phyloP scores from a whole-genome alignment of 1,140 invertebrate genomes.

The Drosophila tropicalis region DNA sequence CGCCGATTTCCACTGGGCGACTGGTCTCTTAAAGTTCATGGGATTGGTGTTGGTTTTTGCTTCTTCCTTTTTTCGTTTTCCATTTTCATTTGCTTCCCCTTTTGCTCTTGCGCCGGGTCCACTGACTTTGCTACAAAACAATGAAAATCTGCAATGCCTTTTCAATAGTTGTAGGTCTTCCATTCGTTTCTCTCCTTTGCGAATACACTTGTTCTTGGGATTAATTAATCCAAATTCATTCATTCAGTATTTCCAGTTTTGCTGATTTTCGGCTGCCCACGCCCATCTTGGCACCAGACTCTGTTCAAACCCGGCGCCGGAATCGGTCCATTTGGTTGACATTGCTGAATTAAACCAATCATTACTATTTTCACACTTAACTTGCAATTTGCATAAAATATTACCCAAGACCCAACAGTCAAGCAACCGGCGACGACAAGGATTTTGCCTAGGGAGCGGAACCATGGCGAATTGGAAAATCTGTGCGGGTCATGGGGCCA shows the following conservation, averaged over 20 bases:
- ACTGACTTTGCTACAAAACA: conserved; percentile 78
- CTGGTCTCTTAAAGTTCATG: conserved; percentile 61
- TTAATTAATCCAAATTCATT: too few species aligned
- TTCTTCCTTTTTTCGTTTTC: conserved; percentile 27
- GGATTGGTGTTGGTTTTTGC: conserved; percentile 64
- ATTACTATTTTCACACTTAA: conserved; percentile 82
- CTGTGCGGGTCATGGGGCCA: conserved; percentile 21
- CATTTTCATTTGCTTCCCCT: conserved; percentile 30
- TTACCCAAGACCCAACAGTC: conserved; percentile 80
- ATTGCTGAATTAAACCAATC: conserved; percentile 82
- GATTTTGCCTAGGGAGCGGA: conserved; percentile 28
- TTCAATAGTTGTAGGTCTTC: conserved; percentile 34
- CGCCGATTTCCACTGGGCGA: conserved; percentile 36
- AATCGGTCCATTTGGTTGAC: conserved; percentile 72
- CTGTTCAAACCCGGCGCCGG: not conserved
- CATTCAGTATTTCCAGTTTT: conserved; percentile 68
- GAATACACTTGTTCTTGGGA: not conserved
- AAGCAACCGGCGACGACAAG: conserved; percentile 56
- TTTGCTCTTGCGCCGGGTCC: conserved; percentile 18
- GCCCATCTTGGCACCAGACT: not conserved
- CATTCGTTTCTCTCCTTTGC: conserved; percentile 32
- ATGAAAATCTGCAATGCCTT: conserved; percentile 74
- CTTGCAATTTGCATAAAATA: conserved; percentile 82
- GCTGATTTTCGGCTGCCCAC: conserved; percentile 69
- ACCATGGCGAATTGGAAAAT: not conserved